Evolutionary conservation across 2,113 vertebrate species (phyloP), one percentile per base, ranked within the genome.

Genomic region (Cavia porcellus): DNA sequence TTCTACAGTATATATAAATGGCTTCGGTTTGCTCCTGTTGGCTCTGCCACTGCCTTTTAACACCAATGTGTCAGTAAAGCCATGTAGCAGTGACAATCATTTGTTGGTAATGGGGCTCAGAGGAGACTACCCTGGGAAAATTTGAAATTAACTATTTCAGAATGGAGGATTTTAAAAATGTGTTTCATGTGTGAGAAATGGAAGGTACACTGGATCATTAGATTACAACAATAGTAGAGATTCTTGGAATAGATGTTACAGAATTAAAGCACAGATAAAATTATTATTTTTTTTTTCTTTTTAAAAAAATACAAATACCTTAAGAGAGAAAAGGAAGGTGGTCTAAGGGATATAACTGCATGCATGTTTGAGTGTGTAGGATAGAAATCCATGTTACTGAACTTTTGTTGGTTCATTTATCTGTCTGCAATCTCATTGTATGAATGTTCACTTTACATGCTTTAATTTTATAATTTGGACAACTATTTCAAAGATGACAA

Each of bases 121-220:
- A 94, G 85, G 90, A 89, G 80, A 86, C 17, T 77, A 87, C 94
- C 86, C 72, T 72, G 75, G 88, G 86, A 83, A 77, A 83, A 64
- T 85, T 92, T 95, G 90, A 97, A 97, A 96, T 97, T 95, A 97
- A 92, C 97, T 45, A 81, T 92, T 97, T 97, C 85, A 80, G 90
- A 85, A 66, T 59, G 32, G 64, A 74, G 42, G 17, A 32, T 7
- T 35, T 95, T 86, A 95, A 47, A 13, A 81, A 66, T 35, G 7
- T 7, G 0, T 81, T 91, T 57, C 35, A 25, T 19, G 25, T 68
- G 45, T 79, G 22, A 94, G 82, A 86, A 79, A 62, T 32, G 72
- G 70, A 14, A 68, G 24, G 25, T 24, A 5, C 17, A 5, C 30
- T 61, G 1, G 32, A 7, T 82, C 14, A 20, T 59, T 72, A 77